Percentiles rank a stretch among this genome's conserved stretches.
Conservation (phyloP, 1,140 invertebrate species). For the Drosophila kikkawai region DNA sequence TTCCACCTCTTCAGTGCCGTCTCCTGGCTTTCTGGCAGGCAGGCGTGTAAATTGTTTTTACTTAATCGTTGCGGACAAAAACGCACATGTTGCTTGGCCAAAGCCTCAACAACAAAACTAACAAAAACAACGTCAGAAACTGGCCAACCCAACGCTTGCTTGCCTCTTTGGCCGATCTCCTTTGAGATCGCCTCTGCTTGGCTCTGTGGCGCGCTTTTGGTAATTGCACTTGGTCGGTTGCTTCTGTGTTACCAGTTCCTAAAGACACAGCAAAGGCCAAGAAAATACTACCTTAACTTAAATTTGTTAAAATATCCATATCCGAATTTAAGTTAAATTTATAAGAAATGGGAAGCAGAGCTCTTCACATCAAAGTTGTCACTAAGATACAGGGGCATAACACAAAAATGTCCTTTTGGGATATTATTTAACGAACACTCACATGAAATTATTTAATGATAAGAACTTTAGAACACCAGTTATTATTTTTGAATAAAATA, state of each 20-base stretch:
- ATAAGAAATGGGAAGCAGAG: neutral
- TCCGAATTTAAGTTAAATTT: neutral
- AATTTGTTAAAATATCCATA: neutral
- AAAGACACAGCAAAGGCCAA: conserved; percentile 21
- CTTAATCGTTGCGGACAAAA: conserved; percentile 83
- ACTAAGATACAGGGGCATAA: neutral
- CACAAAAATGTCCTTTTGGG: too few relatives aligned
- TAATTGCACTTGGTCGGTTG: conserved; percentile 68
- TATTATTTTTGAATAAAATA: neutral
- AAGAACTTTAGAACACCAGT: neutral
- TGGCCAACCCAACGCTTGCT: conserved; percentile 12
- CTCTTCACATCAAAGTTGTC: neutral
- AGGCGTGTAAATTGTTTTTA: conserved; percentile 84
- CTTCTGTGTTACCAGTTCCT: conserved; percentile 68
- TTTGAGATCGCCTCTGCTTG: conserved; percentile 59
- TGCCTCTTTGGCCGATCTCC: conserved; percentile 54
- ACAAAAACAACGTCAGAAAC: conserved; percentile 11
- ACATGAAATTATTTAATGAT: neutral
- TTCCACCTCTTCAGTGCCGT: conserved; percentile 10
- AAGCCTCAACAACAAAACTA: conserved; percentile 7
- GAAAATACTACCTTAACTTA: neutral
- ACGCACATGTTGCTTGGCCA: conserved; percentile 75
- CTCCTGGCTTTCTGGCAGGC: conserved; percentile 59
- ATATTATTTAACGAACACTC: neutral
- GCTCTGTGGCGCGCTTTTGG: conserved; percentile 68